Evolutionary conservation across 1,140 invertebrate genomes (phyloP).

Genomic region (Asbolus verrucosus): DNA sequence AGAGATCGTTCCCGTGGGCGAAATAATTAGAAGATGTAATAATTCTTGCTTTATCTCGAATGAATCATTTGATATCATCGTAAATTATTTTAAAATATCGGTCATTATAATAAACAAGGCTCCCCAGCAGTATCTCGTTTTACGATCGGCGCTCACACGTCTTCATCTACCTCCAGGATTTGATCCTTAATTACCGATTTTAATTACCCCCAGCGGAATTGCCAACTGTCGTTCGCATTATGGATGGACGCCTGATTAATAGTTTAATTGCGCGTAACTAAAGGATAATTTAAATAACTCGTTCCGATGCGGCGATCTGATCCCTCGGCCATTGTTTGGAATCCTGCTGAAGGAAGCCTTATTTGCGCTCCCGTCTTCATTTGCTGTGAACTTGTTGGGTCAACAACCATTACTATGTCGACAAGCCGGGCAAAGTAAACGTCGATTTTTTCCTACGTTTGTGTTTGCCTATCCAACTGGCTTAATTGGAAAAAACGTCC

Average conservation of each 20-base stretch:
- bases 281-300: too few relatives aligned
- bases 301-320: background rate
- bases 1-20: slow-evolving; percentile 44
- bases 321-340: background rate
- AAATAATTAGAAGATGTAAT: slow-evolving; percentile 48
- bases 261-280: too few relatives aligned
- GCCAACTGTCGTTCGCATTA: too few relatives aligned
- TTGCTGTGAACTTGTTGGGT: slow-evolving; percentile 3
- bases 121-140: slow-evolving; percentile 11
- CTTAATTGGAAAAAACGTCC: slow-evolving; percentile 7
- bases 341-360: background rate
- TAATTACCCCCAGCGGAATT: background rate
- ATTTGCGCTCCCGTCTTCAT: slow-evolving; percentile 5
- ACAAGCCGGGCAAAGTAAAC: slow-evolving; percentile 1
- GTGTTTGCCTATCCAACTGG: slow-evolving; percentile 6
- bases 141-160: slow-evolving; percentile 11
- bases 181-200: slow-evolving; percentile 6
- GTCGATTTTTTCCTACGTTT: slow-evolving; percentile 1
- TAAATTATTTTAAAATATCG: slow-evolving; percentile 42
- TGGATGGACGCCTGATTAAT: too few relatives aligned
- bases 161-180: too few relatives aligned
- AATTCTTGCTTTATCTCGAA: slow-evolving; percentile 45
- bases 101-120: slow-evolving; percentile 35
- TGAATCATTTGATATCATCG: slow-evolving; percentile 39
- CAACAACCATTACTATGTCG: background rate